A percentile compares a stretch with the other conserved stretches of the same genome.
These are phyloP conservation scores for Sclerodermus sp. DNA, from an alignment of 2,888 invertebrate genomes.

Conservation along the genomic window DNA sequence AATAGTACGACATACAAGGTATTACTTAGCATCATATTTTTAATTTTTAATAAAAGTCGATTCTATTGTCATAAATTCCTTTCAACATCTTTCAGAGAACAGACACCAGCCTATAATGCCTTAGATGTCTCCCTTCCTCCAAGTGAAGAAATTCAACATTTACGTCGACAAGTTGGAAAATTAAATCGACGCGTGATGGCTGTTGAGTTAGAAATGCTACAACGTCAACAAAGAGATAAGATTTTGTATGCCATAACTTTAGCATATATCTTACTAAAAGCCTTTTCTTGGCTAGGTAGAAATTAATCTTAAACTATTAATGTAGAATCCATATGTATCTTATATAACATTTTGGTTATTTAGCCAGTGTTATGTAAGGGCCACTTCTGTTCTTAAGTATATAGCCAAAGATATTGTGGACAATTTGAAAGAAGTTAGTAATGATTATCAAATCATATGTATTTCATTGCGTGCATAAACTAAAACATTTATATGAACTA, in stretches of 20 bases:
- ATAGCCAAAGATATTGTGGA: no score
- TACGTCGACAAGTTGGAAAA: slow-evolving; percentile 84
- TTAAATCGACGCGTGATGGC: slow-evolving; percentile 83
- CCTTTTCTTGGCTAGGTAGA: slow-evolving; percentile 79
- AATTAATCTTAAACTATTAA: slow-evolving; percentile 47
- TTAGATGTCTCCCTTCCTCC: slow-evolving; percentile 55
- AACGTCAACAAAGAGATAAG: slow-evolving; percentile 84
- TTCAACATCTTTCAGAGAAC: slow-evolving; percentile 66
- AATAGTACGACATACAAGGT: slow-evolving; percentile 47
- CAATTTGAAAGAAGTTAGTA: no score
- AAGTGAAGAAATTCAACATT: slow-evolving; percentile 78
- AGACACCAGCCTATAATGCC: slow-evolving; percentile 63
- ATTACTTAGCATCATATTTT: slow-evolving; percentile 7
- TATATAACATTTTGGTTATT: slow-evolving; percentile 23
- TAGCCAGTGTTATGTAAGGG: slow-evolving; percentile 18
- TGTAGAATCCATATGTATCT: slow-evolving; percentile 7
- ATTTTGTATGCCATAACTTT: slow-evolving; percentile 81
- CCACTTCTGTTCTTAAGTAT: slow-evolving; percentile 14
- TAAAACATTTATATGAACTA: no score
- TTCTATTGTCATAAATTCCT: neutral
- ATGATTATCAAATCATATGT: no score
- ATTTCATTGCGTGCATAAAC: no score
- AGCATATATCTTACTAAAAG: slow-evolving; percentile 83
- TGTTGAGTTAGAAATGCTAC: slow-evolving; percentile 82
- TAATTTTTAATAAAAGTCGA: neutral